phyloP scores from a whole-genome alignment of 1,140 invertebrate species.

The Macrocentrus cingulum region DNA sequence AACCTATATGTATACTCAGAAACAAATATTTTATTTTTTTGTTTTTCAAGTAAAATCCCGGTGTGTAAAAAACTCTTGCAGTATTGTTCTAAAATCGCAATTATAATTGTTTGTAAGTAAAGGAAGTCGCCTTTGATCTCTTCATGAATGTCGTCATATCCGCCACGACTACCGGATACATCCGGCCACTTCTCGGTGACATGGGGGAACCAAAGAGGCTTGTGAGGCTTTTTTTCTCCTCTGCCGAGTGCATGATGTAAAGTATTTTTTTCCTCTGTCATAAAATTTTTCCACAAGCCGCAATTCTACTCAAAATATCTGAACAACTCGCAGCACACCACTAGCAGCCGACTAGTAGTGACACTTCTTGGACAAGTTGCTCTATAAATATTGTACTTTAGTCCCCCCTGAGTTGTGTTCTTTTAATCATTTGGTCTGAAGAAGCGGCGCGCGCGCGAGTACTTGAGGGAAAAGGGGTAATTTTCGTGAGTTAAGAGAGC shows the following conservation, averaged over 20 bases:
- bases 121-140: no score
- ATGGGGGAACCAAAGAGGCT: background rate
- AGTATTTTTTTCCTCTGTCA: no score
- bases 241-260: no score
- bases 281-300: no score
- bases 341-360: background rate
- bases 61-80: background rate
- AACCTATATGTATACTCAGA: no score
- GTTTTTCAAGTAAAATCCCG: slow-evolving; percentile 7
- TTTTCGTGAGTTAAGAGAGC: background rate
- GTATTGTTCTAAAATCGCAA: no score
- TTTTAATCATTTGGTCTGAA: no score
- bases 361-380: slow-evolving; percentile 9
- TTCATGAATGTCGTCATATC: no score
- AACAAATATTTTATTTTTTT: no score
- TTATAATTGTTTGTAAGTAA: no score
- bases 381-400: slow-evolving; percentile 23
- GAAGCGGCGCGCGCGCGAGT: background rate
- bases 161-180: background rate
- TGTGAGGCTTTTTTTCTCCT: background rate
- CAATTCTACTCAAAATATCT: slow-evolving; percentile 21
- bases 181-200: background rate
- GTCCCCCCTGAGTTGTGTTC: slow-evolving; percentile 3
- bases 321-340: slow-evolving; percentile 11
- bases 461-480: background rate